A percentile compares a stretch with the other conserved stretches of the same genome.
Evolutionary conservation across 2,113 vertebrate species (phyloP).

Genomic region (Oncorhynchus gorbuscha): DNA sequence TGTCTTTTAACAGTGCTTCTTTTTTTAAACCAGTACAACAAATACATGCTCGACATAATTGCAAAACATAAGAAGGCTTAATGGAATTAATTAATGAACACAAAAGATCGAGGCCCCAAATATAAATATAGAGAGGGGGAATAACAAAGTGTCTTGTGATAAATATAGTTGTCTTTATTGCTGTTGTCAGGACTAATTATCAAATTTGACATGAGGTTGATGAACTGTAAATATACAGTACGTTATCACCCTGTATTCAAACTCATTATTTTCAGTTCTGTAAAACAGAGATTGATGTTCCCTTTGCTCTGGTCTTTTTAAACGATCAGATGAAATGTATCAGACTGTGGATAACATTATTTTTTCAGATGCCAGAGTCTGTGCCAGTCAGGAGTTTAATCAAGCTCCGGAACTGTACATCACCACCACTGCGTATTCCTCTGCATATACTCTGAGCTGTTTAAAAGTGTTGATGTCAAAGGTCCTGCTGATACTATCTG

Average conservation of each 20-base stretch:
- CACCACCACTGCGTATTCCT: too few relatives aligned
- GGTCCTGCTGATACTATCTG: neutral
- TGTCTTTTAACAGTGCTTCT: slow-evolving; percentile 26
- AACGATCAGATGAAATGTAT: neutral
- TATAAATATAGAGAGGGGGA: slow-evolving; percentile 4
- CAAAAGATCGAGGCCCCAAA: neutral
- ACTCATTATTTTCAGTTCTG: slow-evolving; percentile 33
- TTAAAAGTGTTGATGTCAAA: neutral
- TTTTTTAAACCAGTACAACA: slow-evolving; percentile 11
- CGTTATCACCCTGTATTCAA: slow-evolving; percentile 14
- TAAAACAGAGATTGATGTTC: slow-evolving; percentile 4
- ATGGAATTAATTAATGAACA: neutral
- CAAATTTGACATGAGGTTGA: slow-evolving; percentile 16
- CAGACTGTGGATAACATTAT: too few relatives aligned
- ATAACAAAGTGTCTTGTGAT: neutral
- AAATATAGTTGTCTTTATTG: neutral
- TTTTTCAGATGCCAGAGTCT: too few relatives aligned
- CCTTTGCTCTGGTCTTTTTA: neutral
- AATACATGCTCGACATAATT: slow-evolving; percentile 24
- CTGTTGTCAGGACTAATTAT: slow-evolving; percentile 3
- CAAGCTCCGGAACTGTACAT: neutral
- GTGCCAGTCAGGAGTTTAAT: neutral
- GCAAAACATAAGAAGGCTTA: slow-evolving; percentile 14
- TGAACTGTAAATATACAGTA: slow-evolving; percentile 16
- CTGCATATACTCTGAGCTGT: neutral